Evolutionary conservation across 2,888 invertebrate species (phyloP), one percentile per base, ranked within the genome.

Genomic region (Orthosia incerta): DNA sequence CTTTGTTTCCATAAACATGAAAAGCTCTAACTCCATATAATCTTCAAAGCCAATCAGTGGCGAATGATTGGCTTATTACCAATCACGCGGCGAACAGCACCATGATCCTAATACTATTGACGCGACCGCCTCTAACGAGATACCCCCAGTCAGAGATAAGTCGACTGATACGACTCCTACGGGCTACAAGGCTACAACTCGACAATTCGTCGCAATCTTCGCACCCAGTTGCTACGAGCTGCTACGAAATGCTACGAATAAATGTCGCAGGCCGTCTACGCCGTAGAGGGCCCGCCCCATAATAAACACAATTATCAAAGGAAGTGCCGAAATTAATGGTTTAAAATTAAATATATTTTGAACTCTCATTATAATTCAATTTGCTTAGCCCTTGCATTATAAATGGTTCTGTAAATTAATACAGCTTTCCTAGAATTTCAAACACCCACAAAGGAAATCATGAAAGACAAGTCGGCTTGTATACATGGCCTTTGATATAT

Each of bases 61-160:
- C 66, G 68, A 84, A 79, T 71, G 74, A 79, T 83, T 83, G 82
- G 79, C 79, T 84, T 82, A 82, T 86, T 83, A 83, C 79, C 84
- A 76, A 83, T 84, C 75, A 73, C 46, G 70, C 66, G 71, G 39
- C 80, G 72, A 80, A 72, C 75, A 82, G 79, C 73, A 68, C 66
- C 79, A 70, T 80, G 86, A 80, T 82, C 82, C 85, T 82, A 81
- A 85, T 87, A 73, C 82, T 71, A 79, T 85, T 81, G 80, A 77
- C 70, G 80, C 77, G 65, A 64, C 71, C 62, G 71, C 26, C 69
- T 77, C 76, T 87, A 84, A 86, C 83, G 80, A 86, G 86, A 77
- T 74, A 74, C 71, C 67, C 71, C 48, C 67, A 72, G 61, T 66
- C 31, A 62, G 53, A 75, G 79, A 83, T 86, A 85, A 79, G 57